Evolutionary conservation across 1,140 invertebrate genomes (phyloP).

Genomic region (Pogonomyrmex californicus): DNA sequence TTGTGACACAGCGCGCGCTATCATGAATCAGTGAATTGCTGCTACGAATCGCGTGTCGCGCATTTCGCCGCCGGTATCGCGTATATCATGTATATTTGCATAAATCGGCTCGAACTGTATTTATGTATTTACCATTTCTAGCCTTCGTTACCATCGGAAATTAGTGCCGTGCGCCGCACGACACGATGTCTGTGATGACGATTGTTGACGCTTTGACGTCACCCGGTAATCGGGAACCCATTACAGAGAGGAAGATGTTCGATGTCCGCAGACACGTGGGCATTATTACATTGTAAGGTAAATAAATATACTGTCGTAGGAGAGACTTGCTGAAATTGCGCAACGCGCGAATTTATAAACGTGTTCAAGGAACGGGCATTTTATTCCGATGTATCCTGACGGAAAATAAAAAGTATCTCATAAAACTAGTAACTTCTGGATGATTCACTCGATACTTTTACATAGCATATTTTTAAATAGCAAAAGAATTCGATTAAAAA

Average conservation of each 20-base stretch:
- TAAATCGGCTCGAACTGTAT: background rate
- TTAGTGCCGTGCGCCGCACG: background rate
- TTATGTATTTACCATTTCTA: background rate
- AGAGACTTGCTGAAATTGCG: background rate
- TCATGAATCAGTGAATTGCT: background rate
- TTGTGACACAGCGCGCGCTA: background rate
- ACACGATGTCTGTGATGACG: background rate
- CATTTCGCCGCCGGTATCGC: background rate
- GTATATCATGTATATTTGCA: conserved; percentile 15
- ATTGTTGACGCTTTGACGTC: background rate
- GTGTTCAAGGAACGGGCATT: background rate
- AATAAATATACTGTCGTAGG: background rate
- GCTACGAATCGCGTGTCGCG: background rate
- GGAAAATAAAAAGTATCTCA: background rate
- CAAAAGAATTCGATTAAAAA: background rate
- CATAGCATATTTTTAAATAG: background rate
- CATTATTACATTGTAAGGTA: background rate
- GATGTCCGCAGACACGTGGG: background rate
- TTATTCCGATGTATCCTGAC: background rate
- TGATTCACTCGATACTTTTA: background rate
- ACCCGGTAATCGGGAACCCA: background rate
- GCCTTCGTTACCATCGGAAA: background rate
- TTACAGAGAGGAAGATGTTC: background rate
- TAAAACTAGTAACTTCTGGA: background rate
- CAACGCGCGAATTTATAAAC: background rate